Evolutionary conservation across 2,888 invertebrate species (phyloP), one percentile per base, ranked within the genome.

Genomic region (Clepsis dumicolana): DNA sequence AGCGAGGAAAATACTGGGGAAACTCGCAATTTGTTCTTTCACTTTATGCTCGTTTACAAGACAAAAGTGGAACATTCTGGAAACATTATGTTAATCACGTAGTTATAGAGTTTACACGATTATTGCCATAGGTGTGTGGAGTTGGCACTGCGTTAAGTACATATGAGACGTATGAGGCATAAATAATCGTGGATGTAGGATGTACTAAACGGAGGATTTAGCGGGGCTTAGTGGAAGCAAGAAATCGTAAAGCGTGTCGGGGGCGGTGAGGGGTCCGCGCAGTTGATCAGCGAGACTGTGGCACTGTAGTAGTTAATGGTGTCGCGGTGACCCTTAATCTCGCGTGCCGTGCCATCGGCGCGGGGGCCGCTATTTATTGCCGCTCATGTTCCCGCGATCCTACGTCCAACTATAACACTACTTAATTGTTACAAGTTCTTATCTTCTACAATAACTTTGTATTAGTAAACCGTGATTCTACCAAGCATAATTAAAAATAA

Each of bases 11-110:
- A 93, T 93, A 91, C 93, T 91, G 93, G 91, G 92, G 93, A 93
- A 93, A 92, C 92, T 93, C 92, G 91, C 92, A 93, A 93, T 93
- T 93, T 93, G 93, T 93, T 93, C 93, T 93, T 93, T 93, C 93
- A 93, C 93, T 93, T 93, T 93, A 93, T 92, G 91, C 92, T 91
- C 93, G 93, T 93, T 93, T 93, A 93, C 93, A 92, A 93, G 93
- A 93, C 93, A 93, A 93, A 93, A 93, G 92, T 91, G 91, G 90
- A 91, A 90, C 93, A 91, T 93, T 91, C 87, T 88, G 89, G 86
- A 84, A 91, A 91, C 91, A 93, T 93, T 93, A 93, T 93, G 92
- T 91, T 93, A 93, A 93, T 93, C 90, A 88, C 86, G 84, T 83
- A 90, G 88, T 89, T 88, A 87, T 67, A 63, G 67, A 68, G 68